A percentile compares a stretch with the other conserved stretches of the same genome.
Conservation (phyloP, 2,113 vertebrate species). For the Pangasianodon hypophthalmus region DNA sequence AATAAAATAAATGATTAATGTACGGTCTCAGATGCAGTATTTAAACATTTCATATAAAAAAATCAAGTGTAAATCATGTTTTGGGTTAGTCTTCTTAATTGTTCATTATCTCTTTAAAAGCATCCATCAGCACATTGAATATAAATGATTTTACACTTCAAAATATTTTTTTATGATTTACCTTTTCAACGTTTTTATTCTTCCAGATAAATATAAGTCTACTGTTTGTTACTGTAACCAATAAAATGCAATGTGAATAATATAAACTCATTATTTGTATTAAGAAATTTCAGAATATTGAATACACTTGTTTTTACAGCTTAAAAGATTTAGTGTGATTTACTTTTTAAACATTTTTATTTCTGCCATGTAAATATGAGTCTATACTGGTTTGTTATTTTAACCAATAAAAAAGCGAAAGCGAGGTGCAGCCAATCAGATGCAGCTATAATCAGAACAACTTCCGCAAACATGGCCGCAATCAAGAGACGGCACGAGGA, state of each 20-base stretch:
- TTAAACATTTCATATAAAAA: background rate
- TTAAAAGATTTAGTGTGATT: background rate
- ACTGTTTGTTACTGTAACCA: background rate
- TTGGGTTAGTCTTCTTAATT: background rate
- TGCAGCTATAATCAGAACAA: background rate
- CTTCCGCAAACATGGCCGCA: slow-evolving; percentile 34
- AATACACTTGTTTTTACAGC: background rate
- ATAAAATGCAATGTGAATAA: background rate
- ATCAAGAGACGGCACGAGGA: too few relatives aligned
- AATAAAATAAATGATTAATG: background rate
- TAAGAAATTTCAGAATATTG: background rate
- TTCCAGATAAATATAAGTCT: background rate
- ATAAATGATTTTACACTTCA: background rate
- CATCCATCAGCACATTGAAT: background rate
- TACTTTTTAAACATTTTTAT: background rate
- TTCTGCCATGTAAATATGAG: background rate
- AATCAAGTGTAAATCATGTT: background rate
- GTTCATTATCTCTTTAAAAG: background rate
- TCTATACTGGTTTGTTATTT: background rate
- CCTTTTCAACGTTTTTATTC: background rate
- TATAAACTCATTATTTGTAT: background rate
- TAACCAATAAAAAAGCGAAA: background rate
- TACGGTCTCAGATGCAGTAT: background rate
- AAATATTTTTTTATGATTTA: background rate
- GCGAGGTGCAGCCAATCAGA: slow-evolving; percentile 12